Base-by-base conservation (phyloP, 2,113 vertebrate species). In the Meles meles region DNA sequence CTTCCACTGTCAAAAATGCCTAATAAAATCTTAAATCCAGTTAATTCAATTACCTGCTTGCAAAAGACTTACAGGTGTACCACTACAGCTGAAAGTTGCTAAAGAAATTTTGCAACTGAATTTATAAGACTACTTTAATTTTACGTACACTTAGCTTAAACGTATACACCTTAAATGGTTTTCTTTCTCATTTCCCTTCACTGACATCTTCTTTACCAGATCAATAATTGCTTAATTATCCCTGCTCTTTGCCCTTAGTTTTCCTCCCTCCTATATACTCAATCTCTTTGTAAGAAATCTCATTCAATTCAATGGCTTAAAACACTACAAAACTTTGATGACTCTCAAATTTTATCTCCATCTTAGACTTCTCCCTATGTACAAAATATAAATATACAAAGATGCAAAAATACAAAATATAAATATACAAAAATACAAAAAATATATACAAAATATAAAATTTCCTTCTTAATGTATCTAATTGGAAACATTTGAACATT, bases 91-190 rank as follows among this genome's bases (percentile, higher is more conserved):
- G 20, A 49, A 76, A 82, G 2, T 72, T 86, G 10, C 12, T 23
- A 31, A 15, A 63, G 15, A 83, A 47, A 83, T 90, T 63, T n/a
- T 7, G 0, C 12, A 86, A 29, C 10, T 77, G 7, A 10, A 44
- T 63, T 25, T n/a, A 93, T 13, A 34, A 5, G 14, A 57, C 11
- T 49, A 67, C 6, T 63, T 83, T 59, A 71, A 34, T 10, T 74
- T 93, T 52, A 81, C 55, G 63, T 65, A 88, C 47, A 82, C 2
- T 59, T 65, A 49, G 17, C 34, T 59, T 72, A n/a, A 90, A 96
- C 34, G 23, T 52, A 76, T 4, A 49, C 55, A 67, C 6, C 3
- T 0, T 4, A 25, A 0, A 5, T 67, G 3, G 15, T 37, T 80
- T 85, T 71, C 44, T 37, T 79, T 44, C 55, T 74, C 39, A 37